These are phyloP conservation scores for Leucoraja erinaceus DNA, from an alignment of 2,113 vertebrate species.

Conservation along the genomic window DNA sequence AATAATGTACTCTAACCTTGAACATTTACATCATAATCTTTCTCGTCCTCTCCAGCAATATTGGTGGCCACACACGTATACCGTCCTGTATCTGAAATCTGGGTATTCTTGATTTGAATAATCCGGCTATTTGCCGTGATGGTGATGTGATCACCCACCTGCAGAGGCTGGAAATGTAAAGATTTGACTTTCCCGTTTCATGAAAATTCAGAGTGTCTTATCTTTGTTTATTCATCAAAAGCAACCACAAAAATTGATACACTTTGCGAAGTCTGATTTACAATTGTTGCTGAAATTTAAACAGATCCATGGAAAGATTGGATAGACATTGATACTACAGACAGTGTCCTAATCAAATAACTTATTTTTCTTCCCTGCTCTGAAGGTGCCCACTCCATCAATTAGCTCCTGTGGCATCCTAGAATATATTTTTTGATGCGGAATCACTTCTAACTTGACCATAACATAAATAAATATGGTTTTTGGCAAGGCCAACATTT, in stretches of 20 bases:
- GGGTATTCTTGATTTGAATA: slow-evolving; percentile 74
- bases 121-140: slow-evolving; percentile 68
- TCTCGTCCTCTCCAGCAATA: slow-evolving; percentile 86
- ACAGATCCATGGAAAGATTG: neutral
- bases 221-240: neutral
- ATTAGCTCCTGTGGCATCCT: neutral
- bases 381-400: neutral
- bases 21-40: slow-evolving; percentile 98
- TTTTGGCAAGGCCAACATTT: too few species aligned
- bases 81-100: slow-evolving; percentile 83
- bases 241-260: neutral
- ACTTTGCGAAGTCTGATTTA: neutral
- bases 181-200: neutral
- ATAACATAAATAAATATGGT: too few species aligned
- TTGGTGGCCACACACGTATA: slow-evolving; percentile 91
- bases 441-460: neutral
- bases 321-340: neutral
- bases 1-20: slow-evolving; percentile 73
- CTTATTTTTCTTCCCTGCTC: neutral
- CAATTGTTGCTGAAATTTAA: neutral
- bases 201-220: neutral
- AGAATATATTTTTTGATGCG: neutral
- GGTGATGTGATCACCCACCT: slow-evolving; percentile 59
- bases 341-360: neutral
- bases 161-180: slow-evolving; percentile 63